phyloP scores from a whole-genome alignment of 2,888 invertebrate genomes.

The Acutogordius australiensis region DNA sequence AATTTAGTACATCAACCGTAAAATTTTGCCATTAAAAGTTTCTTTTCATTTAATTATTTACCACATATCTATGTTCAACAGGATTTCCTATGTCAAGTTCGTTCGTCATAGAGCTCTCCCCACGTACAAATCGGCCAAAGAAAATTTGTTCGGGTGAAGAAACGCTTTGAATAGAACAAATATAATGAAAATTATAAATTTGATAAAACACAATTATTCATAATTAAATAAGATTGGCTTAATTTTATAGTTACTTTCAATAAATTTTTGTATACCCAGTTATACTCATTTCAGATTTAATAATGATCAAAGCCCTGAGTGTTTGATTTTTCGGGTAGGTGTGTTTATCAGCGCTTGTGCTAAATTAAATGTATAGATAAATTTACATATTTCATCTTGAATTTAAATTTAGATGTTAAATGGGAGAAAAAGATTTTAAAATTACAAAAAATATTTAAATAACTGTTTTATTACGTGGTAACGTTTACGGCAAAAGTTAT shows the following conservation, averaged over 20 bases:
- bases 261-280: slow-evolving; percentile 3
- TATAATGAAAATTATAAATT: background rate
- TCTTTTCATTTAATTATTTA: background rate
- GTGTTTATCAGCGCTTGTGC: background rate
- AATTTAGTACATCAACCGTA: too few species aligned
- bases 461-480: too few species aligned
- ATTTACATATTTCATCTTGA: too few species aligned
- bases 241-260: too few species aligned
- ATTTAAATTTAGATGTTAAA: background rate
- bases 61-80: slow-evolving; percentile 4
- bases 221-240: too few species aligned
- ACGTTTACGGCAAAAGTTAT: background rate
- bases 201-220: too few species aligned
- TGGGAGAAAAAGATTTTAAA: background rate
- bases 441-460: too few species aligned
- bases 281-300: slow-evolving; percentile 8
- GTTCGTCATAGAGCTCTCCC: background rate
- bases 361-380: background rate
- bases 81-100: background rate
- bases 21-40: too few species aligned
- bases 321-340: background rate
- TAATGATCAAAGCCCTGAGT: background rate
- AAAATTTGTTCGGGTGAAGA: slow-evolving; percentile 8
- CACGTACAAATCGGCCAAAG: background rate
- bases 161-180: slow-evolving; percentile 5